Conservation (phyloP, 2,113 vertebrate species). For the Sterrhoptilus dennistouni region DNA sequence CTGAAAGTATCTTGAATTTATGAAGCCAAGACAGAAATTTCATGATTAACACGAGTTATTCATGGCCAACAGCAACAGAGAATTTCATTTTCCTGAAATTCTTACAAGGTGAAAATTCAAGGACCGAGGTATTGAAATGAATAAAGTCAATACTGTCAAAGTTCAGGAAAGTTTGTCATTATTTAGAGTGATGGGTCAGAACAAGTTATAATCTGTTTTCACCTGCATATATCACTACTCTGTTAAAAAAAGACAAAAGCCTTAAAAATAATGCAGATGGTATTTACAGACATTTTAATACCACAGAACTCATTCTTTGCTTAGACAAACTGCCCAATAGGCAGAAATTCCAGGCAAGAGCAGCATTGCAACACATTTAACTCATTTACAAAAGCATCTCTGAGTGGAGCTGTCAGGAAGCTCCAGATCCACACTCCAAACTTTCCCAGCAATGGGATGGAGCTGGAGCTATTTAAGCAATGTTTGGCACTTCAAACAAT, state of each 20-base stretch:
- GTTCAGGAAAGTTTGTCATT: background rate
- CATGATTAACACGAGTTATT: background rate
- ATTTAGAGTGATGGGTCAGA: background rate
- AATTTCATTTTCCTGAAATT: background rate
- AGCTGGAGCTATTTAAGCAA: background rate
- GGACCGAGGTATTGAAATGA: background rate
- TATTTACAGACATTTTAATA: background rate
- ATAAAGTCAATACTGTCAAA: background rate
- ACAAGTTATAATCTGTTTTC: background rate
- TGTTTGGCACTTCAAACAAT: background rate
- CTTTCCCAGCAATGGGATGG: background rate
- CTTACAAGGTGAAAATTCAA: background rate
- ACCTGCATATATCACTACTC: background rate
- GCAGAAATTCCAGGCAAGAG: background rate
- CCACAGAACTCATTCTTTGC: background rate
- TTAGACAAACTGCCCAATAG: background rate
- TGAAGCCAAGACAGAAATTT: background rate
- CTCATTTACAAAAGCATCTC: background rate
- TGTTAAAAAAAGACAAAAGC: too few species aligned
- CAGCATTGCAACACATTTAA: background rate
- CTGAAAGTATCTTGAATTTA: background rate
- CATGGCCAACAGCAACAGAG: background rate
- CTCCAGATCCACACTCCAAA: background rate
- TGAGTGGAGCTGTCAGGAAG: background rate
- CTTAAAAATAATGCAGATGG: background rate